These are phyloP conservation scores for Neuroscelio doddi DNA, from an alignment of 2,888 invertebrate species.

Conservation along the genomic window DNA sequence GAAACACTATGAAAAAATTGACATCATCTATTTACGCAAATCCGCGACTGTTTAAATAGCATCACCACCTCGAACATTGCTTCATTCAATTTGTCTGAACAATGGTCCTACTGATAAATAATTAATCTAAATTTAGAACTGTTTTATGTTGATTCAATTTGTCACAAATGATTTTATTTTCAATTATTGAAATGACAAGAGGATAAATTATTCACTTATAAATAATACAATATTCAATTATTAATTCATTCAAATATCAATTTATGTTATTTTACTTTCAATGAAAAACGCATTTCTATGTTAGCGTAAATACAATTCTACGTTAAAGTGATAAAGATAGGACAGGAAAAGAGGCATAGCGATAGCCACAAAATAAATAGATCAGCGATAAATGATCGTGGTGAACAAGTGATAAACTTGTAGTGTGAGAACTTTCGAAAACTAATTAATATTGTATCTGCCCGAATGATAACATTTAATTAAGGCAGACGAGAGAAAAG, in stretches of 20 bases:
- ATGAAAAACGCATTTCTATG: too few relatives aligned
- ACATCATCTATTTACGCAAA: not conserved
- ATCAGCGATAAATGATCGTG: constrained; percentile 29
- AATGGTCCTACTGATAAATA: constrained; percentile 26
- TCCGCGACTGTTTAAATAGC: constrained; percentile 24
- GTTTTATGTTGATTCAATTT: constrained; percentile 21
- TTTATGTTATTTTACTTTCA: constrained; percentile 14
- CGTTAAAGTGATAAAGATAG: constrained; percentile 29
- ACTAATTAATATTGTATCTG: constrained; percentile 35
- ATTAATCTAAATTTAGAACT: constrained; percentile 26
- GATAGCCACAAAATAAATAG: constrained; percentile 34
- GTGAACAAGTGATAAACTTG: constrained; percentile 24
- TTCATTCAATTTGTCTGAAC: constrained; percentile 33
- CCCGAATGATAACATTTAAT: constrained; percentile 16
- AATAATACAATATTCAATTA: too few relatives aligned
- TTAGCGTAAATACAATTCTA: constrained; percentile 23
- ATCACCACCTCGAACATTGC: constrained; percentile 29
- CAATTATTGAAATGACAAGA: not conserved
- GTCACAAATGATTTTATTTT: constrained; percentile 18
- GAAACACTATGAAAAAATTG: constrained; percentile 21
- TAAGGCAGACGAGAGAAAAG: constrained; percentile 7
- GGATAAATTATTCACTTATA: too few relatives aligned
- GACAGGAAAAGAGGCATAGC: constrained; percentile 31
- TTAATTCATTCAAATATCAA: constrained; percentile 1
- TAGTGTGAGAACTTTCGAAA: constrained; percentile 38